Percentiles rank a stretch among this genome's conserved stretches.
Conservation (phyloP, 2,888 invertebrate genomes). For the Myathropa florea region DNA sequence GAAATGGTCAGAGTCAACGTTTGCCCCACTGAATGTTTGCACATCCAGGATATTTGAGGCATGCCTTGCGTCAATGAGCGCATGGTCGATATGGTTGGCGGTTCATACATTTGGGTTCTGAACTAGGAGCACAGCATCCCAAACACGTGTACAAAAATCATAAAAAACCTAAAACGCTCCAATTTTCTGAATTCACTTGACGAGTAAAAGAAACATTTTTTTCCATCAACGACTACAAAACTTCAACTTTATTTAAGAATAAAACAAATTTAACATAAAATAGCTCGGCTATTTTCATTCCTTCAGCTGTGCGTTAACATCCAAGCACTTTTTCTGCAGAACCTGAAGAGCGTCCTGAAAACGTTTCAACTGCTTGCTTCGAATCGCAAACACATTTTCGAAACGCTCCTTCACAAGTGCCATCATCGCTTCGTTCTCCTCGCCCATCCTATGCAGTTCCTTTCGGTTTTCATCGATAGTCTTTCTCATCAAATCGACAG, state of each 20-base stretch:
- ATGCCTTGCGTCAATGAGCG: too few species aligned
- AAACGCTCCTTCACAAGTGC: not conserved
- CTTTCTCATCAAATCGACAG: not conserved
- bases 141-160: too few species aligned
- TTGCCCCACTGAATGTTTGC: too few species aligned
- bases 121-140: too few species aligned
- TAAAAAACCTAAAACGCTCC: too few species aligned
- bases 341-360: not conserved
- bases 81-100: too few species aligned
- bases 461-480: not conserved
- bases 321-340: not conserved
- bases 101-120: too few species aligned
- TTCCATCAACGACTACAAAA: not conserved
- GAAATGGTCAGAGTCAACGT: too few species aligned
- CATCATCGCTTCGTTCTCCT: not conserved
- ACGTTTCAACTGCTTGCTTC: not conserved
- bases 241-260: not conserved
- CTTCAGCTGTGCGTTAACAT: not conserved
- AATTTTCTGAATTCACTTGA: not conserved
- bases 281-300: not conserved
- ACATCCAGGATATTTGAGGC: too few species aligned
- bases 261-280: not conserved
- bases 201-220: not conserved
- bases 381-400: not conserved
- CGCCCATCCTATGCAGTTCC: not conserved